Evolutionary conservation across 2,888 invertebrate species (phyloP), one percentile per base, ranked within the genome.

Genomic region (Nycteola revayana): DNA sequence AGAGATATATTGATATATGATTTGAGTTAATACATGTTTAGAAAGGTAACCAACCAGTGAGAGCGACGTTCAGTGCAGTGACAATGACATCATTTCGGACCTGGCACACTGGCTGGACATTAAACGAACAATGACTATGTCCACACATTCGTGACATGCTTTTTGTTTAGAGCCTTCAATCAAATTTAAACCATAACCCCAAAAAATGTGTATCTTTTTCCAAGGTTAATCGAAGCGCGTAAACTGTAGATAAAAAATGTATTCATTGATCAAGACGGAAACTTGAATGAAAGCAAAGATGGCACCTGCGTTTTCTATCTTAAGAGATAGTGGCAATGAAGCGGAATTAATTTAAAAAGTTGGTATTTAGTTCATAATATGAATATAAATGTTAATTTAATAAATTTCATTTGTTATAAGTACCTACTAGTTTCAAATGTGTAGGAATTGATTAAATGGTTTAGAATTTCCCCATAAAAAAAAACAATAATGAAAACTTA

Each of bases 21-120:
- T 40, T 39, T 34, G 33, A 34, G 36, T 27, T 26, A 29, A 33
- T 21, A 36, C 29, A 32, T 36, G 30, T 38, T 59, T 59, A 60
- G 62, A 60, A 66, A 63, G 57, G 66, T 44, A 44, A 35, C 42
- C 35, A 36, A 30, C 32, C 43, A 50, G 51, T 46, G 51, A 55
- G 49, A 63, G 60, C 47, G 47, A 37, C 32, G 41, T 31, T 33
- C 35, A 28, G 28, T 28, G 23, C 28, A 52, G 53, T 60, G 66
- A 60, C 66, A 64, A 61, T 66, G 66, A 61, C 66, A 66, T 61
- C 46, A 36, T 60, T 67, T 60, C 37, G 29, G 35, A 42, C 53
- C 40, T 45, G 42, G 39, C 42, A 28, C 42, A 46, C 35, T 28
- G 28, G 40, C 39, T 45, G 42, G 42, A 36, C 50, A 53, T 47